Evolutionary conservation across 2,888 invertebrate species (phyloP).

Genomic region (Brachyptera risi): DNA sequence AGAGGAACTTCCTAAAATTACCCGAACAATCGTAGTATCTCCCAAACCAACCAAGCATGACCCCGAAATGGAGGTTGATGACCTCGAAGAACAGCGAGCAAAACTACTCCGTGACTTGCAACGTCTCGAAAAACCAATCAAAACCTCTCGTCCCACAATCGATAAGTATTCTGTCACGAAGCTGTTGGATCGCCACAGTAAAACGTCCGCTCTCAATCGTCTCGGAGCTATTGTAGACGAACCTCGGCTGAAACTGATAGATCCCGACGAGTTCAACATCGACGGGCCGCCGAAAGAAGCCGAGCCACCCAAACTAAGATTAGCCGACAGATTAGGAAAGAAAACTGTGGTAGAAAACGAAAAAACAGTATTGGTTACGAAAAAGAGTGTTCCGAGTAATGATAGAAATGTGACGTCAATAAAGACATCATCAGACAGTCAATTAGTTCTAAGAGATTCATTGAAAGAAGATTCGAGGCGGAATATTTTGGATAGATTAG

Average conservation of each 20-base stretch:
- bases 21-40: not conserved
- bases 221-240: not conserved
- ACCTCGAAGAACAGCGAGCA: slow-evolving; percentile 10
- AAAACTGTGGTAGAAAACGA: not conserved
- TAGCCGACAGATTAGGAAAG: slow-evolving; percentile 8
- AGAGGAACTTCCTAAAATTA: not conserved
- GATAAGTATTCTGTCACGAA: not conserved
- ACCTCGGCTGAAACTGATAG: slow-evolving; percentile 5
- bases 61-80: slow-evolving; percentile 1
- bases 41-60: not conserved
- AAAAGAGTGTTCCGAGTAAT: not conserved
- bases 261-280: slow-evolving; percentile 11
- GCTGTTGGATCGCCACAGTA: not conserved
- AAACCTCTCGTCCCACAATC: not conserved
- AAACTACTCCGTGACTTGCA: slow-evolving; percentile 8
- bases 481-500: not conserved
- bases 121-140: not conserved
- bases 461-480: not conserved
- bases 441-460: too few relatives aligned
- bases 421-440: not conserved
- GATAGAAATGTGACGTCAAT: too few relatives aligned
- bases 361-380: not conserved
- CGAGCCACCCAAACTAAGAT: not conserved
- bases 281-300: not conserved
- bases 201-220: not conserved